Base-by-base conservation (phyloP, 2,797 vertebrate genomes). In the Chanos chanos region DNA sequence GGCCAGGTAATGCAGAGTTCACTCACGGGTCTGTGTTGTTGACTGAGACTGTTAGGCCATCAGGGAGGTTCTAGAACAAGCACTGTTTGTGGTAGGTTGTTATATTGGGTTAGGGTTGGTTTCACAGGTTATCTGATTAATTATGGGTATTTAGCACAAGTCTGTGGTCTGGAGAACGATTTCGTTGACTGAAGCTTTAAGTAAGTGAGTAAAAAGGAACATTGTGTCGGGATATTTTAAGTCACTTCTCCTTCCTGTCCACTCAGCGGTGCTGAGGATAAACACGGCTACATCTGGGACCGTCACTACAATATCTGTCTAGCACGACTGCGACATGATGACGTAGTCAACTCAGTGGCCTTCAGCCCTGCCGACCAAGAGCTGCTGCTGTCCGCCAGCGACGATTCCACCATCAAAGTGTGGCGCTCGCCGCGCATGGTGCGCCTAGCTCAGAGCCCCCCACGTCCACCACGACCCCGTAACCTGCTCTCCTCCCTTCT, bases 231-330 rank as follows among this genome's bases (percentile, higher is more conserved):
- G 15, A 74, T 25, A 5, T 18, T 1, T 10, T 21, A 49, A 12
- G 12, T 47, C 16, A 4, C 6, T 31, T n/a, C 7, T 16, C 15
- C 1, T n/a, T 5, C 13, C 0, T 33, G 33, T 4, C 0, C 3
- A 27, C 0, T 0, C 62, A 99, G 97, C 0, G 96, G 97, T 36
- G 95, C 96, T 0, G 96, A 99, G 78, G 96, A 99, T 86, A 94
- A 93, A 27, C 95, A 96, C 0, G 95, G 95, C 68, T 99, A 99
- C 83, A 92, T 99, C 87, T 99, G 97, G 97, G 97, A 99, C 81
- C 92, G 96, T 0, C 95, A 99, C 80, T 99, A 99, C 69, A 94
- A 94, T 84, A 94, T 96, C 86, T 97, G 96, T 66, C 76, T 99
- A 79, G 96, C 96, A 1, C 94, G 91, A 4, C 86, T 99, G 78